Evolutionary conservation across 92 coral and sea anemone species (phyloP).

Genomic region (Meandrina meandrites): DNA sequence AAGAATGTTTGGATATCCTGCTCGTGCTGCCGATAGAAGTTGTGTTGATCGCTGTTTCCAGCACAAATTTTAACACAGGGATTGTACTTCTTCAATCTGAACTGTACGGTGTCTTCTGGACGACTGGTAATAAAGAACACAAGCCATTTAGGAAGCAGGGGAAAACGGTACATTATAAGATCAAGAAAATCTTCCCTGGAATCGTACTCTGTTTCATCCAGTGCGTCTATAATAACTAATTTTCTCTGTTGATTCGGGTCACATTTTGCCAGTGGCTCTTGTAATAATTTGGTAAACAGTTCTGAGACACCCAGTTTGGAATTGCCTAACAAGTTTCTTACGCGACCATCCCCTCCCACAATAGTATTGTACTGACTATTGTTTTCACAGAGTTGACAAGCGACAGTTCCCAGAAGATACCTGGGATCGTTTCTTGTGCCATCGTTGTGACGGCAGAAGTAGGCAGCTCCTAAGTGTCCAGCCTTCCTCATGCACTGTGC

Average conservation of each 20-base stretch:
- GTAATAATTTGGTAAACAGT: constrained; percentile 48
- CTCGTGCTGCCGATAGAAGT: constrained; percentile 2
- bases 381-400: constrained; percentile 27
- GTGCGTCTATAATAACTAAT: constrained; percentile 49
- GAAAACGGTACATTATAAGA: constrained; percentile 42
- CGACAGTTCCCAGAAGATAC: constrained; percentile 42
- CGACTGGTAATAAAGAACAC: constrained; percentile 61
- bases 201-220: constrained; percentile 52
- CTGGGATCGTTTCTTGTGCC: constrained; percentile 49
- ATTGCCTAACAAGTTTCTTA: constrained; percentile 28
- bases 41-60: neutral
- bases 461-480: constrained; percentile 55
- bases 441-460: constrained; percentile 51
- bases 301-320: constrained; percentile 38
- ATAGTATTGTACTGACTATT: constrained; percentile 24
- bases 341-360: constrained; percentile 30
- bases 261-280: constrained; percentile 45
- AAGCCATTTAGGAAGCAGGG: constrained; percentile 49
- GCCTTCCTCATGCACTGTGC: constrained; percentile 23
- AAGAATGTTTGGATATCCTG: neutral
- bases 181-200: constrained; percentile 49
- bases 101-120: constrained; percentile 35
- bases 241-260: neutral
- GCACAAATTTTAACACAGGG: constrained; percentile 12
- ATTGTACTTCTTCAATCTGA: neutral